Conservation (phyloP, 2,888 invertebrate species). For the Temnothorax unifasciatus region DNA sequence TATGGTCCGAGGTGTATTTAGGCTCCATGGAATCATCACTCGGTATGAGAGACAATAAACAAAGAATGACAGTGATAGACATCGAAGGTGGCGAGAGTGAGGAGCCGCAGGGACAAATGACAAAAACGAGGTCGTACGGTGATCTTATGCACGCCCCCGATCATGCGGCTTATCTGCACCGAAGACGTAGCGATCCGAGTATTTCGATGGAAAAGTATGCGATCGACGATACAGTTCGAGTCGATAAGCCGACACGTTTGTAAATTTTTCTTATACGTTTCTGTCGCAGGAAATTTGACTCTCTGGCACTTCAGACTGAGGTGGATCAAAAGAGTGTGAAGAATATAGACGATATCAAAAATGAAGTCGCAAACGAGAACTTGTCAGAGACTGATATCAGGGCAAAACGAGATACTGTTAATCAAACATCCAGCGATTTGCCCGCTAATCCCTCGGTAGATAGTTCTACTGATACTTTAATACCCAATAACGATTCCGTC, state of each 20-base stretch:
- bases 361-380: constrained; percentile 66
- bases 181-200: constrained; percentile 95
- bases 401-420: constrained; percentile 76
- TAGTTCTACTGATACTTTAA: constrained; percentile 88
- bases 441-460: constrained; percentile 86
- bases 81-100: constrained; percentile 83
- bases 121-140: constrained; percentile 95
- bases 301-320: constrained; percentile 81
- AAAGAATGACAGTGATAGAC: constrained; percentile 83
- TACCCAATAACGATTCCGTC: constrained; percentile 83
- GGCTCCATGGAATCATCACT: constrained; percentile 87
- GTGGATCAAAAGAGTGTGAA: constrained; percentile 70
- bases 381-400: constrained; percentile 73
- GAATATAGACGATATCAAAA: constrained; percentile 75
- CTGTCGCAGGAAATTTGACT: constrained; percentile 83
- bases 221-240: neutral
- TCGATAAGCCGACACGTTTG: neutral
- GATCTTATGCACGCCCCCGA: constrained; percentile 91
- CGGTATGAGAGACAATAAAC: constrained; percentile 85
- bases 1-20: constrained; percentile 96
- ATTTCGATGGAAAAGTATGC: constrained; percentile 92
- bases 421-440: constrained; percentile 79
- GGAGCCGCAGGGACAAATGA: constrained; percentile 88
- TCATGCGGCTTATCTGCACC: constrained; percentile 87
- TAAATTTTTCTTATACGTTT: neutral